phyloP scores from a whole-genome alignment of 2,888 invertebrate species.

The Netelia fuscicornis region DNA sequence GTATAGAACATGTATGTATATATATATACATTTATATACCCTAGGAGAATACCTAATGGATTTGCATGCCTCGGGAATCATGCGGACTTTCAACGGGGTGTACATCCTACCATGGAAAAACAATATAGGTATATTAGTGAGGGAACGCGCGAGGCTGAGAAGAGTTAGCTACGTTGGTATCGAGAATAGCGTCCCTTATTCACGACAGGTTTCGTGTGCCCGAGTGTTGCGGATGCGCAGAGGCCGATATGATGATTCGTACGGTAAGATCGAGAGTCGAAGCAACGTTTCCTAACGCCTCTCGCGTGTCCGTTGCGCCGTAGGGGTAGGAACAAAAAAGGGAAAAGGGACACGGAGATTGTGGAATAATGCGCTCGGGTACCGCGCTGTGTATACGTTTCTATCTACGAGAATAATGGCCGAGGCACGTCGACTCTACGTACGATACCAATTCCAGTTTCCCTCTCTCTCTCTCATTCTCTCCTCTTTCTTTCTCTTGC shows the following conservation, averaged over 20 bases:
- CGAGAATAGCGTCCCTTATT: constrained; percentile 45
- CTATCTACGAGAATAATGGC: constrained; percentile 55
- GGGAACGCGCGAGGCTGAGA: constrained; percentile 25
- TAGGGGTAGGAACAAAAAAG: constrained; percentile 8
- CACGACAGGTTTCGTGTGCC: constrained; percentile 58
- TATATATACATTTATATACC: constrained; percentile 3
- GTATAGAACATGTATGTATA: background rate
- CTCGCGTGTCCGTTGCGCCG: constrained; percentile 17
- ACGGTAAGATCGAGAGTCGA: constrained; percentile 56
- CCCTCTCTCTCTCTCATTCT: background rate
- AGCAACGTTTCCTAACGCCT: constrained; percentile 50
- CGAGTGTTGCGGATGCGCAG: constrained; percentile 16
- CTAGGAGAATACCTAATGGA: constrained; percentile 63
- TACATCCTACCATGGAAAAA: constrained; percentile 15
- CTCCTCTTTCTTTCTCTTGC: background rate
- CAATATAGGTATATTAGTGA: constrained; percentile 8
- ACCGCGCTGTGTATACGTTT: constrained; percentile 23
- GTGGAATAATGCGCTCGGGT: constrained; percentile 46
- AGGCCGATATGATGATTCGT: constrained; percentile 44
- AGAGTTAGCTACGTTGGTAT: constrained; percentile 54
- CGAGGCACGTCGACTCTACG: background rate
- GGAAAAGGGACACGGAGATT: constrained; percentile 41
- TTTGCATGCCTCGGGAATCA: constrained; percentile 66
- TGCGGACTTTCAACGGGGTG: constrained; percentile 45
- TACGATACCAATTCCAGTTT: constrained; percentile 29